Percentiles rank a stretch among this genome's conserved stretches.
Evolutionary conservation across 2,113 vertebrate genomes (phyloP).

Genomic region (Menidia beryllina): DNA sequence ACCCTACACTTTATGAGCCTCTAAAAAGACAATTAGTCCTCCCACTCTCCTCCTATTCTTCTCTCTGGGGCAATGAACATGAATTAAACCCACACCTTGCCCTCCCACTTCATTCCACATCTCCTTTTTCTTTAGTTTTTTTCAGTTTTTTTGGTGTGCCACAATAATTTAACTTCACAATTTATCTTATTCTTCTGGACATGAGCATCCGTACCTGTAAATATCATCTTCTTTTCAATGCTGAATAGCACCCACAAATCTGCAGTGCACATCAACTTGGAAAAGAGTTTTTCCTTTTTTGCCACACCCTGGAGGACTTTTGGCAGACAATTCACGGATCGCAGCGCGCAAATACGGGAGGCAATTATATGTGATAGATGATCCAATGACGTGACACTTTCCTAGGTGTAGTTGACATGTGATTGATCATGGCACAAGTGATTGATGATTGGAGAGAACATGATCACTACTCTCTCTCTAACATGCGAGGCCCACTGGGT

Average conservation of each 20-base stretch:
- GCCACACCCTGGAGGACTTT: conserved; percentile 37
- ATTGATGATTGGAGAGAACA: conserved; percentile 51
- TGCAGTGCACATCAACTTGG: background rate
- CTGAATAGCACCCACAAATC: background rate
- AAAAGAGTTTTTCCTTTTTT: conserved; percentile 21
- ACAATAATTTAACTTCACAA: conserved; percentile 19
- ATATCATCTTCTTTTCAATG: background rate
- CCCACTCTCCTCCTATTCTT: conserved; percentile 51
- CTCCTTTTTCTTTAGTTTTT: conserved; percentile 8
- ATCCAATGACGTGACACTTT: conserved; percentile 40
- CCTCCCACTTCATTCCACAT: conserved; percentile 11
- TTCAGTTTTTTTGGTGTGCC: background rate
- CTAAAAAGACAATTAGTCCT: conserved; percentile 75
- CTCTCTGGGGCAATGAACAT: conserved; percentile 42
- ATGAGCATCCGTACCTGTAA: background rate
- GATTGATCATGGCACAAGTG: conserved; percentile 52
- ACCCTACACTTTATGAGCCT: conserved; percentile 76
- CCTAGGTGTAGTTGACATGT: conserved; percentile 47
- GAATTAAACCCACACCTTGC: conserved; percentile 51
- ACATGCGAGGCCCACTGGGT: conserved; percentile 2
- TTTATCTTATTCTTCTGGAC: background rate
- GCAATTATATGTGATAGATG: conserved; percentile 64
- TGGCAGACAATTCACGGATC: conserved; percentile 43
- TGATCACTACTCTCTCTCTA: conserved; percentile 10
- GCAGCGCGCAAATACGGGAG: conserved; percentile 34